phyloP scores from a whole-genome alignment of 2,888 invertebrate species.

The Diadegma fenestrale region DNA sequence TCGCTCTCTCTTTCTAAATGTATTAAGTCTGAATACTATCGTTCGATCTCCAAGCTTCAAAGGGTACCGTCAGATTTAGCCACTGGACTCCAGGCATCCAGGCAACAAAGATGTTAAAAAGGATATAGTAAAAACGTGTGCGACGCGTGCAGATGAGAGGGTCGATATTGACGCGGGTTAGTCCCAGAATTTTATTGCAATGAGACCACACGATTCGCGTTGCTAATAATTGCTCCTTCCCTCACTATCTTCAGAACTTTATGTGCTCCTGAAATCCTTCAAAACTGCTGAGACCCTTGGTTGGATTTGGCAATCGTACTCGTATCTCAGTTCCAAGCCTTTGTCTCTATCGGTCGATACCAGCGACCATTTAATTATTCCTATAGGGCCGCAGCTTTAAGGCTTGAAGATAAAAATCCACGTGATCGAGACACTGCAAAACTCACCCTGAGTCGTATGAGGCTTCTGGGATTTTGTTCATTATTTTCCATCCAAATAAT shows the following conservation, averaged over 20 bases:
- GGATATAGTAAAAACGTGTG: slow-evolving; percentile 19
- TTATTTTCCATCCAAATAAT: background rate
- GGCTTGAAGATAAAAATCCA: slow-evolving; percentile 62
- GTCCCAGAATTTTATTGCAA: background rate
- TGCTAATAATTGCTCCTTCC: slow-evolving; percentile 45
- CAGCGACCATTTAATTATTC: slow-evolving; percentile 76
- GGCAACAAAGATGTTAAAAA: background rate
- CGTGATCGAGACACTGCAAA: slow-evolving; percentile 55
- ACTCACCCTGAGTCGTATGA: slow-evolving; percentile 37
- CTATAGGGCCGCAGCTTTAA: slow-evolving; percentile 72
- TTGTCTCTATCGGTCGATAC: slow-evolving; percentile 50
- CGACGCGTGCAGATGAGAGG: slow-evolving; percentile 11
- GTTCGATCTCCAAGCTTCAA: slow-evolving; percentile 2
- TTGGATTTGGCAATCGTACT: slow-evolving; percentile 22
- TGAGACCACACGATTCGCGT: background rate
- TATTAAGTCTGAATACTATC: slow-evolving; percentile 7
- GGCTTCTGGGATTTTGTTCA: background rate
- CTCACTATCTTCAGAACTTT: slow-evolving; percentile 37
- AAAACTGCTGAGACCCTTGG: slow-evolving; percentile 14
- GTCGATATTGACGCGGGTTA: background rate
- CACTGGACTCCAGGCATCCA: background rate
- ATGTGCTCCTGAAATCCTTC: background rate
- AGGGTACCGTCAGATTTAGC: slow-evolving; percentile 4
- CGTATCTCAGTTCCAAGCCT: slow-evolving; percentile 37
- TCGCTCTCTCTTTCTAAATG: slow-evolving; percentile 8